Evolutionary conservation across 1,140 invertebrate genomes (phyloP), one percentile per base, ranked within the genome.

Genomic region (Idris sp.): DNA sequence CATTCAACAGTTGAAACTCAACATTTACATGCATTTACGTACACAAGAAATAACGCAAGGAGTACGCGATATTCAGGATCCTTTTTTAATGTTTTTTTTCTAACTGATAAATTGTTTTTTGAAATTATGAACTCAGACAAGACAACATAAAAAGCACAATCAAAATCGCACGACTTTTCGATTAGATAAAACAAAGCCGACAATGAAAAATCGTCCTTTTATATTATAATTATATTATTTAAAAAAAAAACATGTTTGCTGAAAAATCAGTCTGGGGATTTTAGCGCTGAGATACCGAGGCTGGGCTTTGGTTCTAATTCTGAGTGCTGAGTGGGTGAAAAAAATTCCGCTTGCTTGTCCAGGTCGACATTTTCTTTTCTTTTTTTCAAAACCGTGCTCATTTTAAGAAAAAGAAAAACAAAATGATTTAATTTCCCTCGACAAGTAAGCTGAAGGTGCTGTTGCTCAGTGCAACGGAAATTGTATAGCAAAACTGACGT

Each of bases 81-180:
- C 26, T 9, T 8, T 30, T 7, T 4, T 22, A 22, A 22, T 22
- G 19, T 22, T 22, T n/a, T n/a, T n/a, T n/a, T n/a, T n/a, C n/a
- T n/a, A n/a, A n/a, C n/a, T n/a, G n/a, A n/a, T n/a, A n/a, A n/a
- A 22, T 22, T 6, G 19, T 22, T 22, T 2, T 22, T 22, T 4
- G 6, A 22, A 8, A 30, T n/a, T 6, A 30, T 9, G 5, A n/a
- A 30, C 2, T 9, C 4, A 36, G 33, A n/a, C 11, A 9, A 15
- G 44, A 19, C 11, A 10, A 14, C 18, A 31, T 13, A 53, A 41
- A 26, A 59, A 53, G 64, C 53, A 68, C 53, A 68, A 69, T 59
- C 54, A 59, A 59, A 69, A 44, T 59, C 46, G 65, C 65, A 68
- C 48, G 54, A 59, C 7, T 11, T 15, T 33, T 48, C 16, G 11